Base-by-base conservation (phyloP, 2,113 vertebrate genomes). In the Chauna torquata region DNA sequence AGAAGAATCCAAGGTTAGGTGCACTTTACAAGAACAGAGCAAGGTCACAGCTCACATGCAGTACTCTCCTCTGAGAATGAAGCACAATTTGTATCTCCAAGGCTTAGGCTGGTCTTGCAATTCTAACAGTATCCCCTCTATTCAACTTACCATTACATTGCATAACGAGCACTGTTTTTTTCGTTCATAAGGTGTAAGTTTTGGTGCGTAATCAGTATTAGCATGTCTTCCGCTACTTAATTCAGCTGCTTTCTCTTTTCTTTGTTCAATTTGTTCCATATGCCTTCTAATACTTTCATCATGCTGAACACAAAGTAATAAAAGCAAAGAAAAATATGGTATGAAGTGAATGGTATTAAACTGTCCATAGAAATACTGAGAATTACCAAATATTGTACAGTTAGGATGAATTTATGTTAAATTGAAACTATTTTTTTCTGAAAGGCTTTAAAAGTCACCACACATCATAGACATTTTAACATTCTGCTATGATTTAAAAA, bases 221-320 rank as follows among this genome's bases (percentile, higher is more conserved):
- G 99, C 99, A 44, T 99, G 99, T 79, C 99, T 98, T 12, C 99
- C 99, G n/a, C 99, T 99, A 91, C 99, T 99, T 86, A 99, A 97
- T 86, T 99, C 99, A 3, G 99, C 99, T 25, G 99, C 99, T 83
- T 99, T 99, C 97, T 99, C 99, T 96, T 99, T 99, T 59, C 99
- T 98, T 90, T 99, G 99, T 91, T 99, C 99, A 9, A 99, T 99
- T 97, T 99, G 99, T 94, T 99, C 99, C 99, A 99, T 99, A 97
- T 99, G 99, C 80, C 99, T 98, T 59, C 99, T 98, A 93, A 99
- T 99, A 97, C 99, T 99, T 95, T 99, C 99, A 78, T 99, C 99
- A 9, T 99, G 99, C 99, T 99, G 90, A 27, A 84, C 22, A 47
- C 36, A 65, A 95, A 90, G 68, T 18, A 76, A 94, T 54, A 83